Evolutionary conservation across 2,797 vertebrate species (phyloP).

Genomic region (Lemur catta): DNA sequence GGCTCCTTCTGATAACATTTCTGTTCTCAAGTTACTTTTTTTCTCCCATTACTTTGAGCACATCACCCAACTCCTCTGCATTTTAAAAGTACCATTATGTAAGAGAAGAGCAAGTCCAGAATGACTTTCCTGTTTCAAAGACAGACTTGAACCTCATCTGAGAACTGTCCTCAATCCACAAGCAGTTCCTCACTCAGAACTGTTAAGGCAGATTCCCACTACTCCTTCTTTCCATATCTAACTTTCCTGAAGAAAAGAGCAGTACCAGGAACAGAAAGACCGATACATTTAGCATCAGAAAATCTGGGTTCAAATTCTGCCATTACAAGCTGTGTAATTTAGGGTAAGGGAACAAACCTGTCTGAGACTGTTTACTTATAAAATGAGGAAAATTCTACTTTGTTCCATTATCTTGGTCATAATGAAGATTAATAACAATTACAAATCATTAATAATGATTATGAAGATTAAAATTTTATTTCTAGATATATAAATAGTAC

Average conservation of each 20-base stretch:
- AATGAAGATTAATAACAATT: not conserved
- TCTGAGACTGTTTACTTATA: not conserved
- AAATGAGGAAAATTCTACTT: constrained; percentile 28
- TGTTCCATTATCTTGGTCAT: not conserved
- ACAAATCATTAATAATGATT: not conserved
- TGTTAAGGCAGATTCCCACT: not conserved
- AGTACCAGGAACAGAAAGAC: not conserved
- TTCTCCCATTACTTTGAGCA: not conserved
- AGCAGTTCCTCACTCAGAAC: not conserved
- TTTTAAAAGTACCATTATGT: not conserved
- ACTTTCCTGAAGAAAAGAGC: not conserved
- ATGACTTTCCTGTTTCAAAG: not conserved
- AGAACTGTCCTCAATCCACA: not conserved
- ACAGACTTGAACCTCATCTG: not conserved
- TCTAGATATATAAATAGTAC: not conserved
- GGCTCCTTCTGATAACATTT: not conserved
- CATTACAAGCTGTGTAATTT: not conserved
- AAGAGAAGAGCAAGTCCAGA: not conserved
- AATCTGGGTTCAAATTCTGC: not conserved
- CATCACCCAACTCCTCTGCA: not conserved
- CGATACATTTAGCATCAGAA: not conserved
- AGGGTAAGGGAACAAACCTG: not conserved
- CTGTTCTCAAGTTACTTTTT: not conserved
- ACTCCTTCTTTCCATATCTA: not conserved
- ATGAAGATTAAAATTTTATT: constrained; percentile 23